Evolutionary conservation across 2,888 invertebrate genomes (phyloP).

Genomic region (Conops quadrifasciatus): DNA sequence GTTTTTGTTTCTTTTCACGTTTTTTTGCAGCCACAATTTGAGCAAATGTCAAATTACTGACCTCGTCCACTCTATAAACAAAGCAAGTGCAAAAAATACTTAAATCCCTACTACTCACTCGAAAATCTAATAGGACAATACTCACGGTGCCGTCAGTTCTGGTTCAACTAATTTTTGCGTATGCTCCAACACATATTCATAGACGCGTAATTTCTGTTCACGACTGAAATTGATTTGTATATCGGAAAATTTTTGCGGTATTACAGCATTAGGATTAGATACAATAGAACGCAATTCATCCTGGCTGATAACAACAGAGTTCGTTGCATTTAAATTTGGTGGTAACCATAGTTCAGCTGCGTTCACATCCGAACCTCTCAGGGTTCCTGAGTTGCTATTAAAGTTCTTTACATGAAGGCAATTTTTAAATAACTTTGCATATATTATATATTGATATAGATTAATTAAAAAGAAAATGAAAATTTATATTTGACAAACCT

Average conservation of each 20-base stretch:
- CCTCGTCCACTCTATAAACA: constrained; percentile 9
- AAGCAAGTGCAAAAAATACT: constrained; percentile 14
- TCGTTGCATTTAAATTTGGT: constrained; percentile 42
- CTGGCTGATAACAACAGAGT: constrained; percentile 48
- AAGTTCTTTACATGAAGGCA: constrained; percentile 36
- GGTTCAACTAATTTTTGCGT: constrained; percentile 49
- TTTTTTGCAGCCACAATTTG: constrained; percentile 57
- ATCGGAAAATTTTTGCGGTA: constrained; percentile 52
- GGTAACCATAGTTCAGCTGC: constrained; percentile 42
- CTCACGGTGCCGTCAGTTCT: constrained; percentile 49
- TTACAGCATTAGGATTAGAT: constrained; percentile 23
- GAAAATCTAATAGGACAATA: neutral
- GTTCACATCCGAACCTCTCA: neutral
- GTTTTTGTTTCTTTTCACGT: constrained; percentile 52
- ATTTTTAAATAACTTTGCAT: neutral
- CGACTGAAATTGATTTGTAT: constrained; percentile 51
- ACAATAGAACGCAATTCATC: constrained; percentile 46
- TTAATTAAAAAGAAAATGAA: too few species aligned
- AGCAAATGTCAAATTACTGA: constrained; percentile 50
- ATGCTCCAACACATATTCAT: constrained; percentile 53
- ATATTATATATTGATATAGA: neutral
- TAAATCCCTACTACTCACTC: neutral
- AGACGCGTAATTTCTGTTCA: constrained; percentile 53
- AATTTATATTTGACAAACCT: constrained; percentile 41
- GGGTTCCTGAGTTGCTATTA: constrained; percentile 38